Base-by-base conservation (phyloP, 2,797 vertebrate species). In the Zenarchopterus dispar region DNA sequence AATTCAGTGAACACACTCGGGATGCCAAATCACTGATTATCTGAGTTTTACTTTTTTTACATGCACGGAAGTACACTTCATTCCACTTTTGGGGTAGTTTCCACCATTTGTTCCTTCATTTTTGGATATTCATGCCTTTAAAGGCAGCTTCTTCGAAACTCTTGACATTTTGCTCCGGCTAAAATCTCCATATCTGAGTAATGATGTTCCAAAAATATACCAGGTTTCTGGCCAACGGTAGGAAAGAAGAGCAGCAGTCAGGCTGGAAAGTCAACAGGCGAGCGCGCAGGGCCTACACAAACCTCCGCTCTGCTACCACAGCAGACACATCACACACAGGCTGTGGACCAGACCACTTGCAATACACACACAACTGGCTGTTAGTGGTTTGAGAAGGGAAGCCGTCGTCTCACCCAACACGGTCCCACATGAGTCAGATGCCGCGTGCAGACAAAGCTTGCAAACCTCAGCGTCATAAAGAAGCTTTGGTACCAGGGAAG, bases 361-460 rank as follows among this genome's bases (percentile, higher is more conserved):
- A 75, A 18, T 36, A 52, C 83, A 81, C 87, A 82, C 85, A 85
- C 82, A 87, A 82, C 82, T 73, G 85, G 81, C 88, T 88, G 80
- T 91, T 91, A 90, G 90, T 87, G 89, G 90, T 91, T 85, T 70
- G 63, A 58, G 72, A 81, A 70, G 78, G 82, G 87, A 89, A 90
- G 80, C 82, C 28, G 55, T 80, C 79, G 64, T 85, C 83, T 89
- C 88, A 82, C 82, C 88, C 88, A 84, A 5, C 74, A 5, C 45
- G 19, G 39, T 72, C 74, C 84, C 88, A 84, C 89, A 88, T 82
- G 82, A 91, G 80, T 88, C 78, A 79, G 74, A 41, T 19, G 53
- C 78, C 55, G 84, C 23, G 7, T 47, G 70, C 78, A 80, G 84
- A 89, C 85, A 80, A 86, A 84, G 67, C 69, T 39, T 48, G 66